A percentile compares a stretch with the other conserved stretches of the same genome.
Evolutionary conservation across 2,113 vertebrate genomes (phyloP).

Genomic region (Pygoscelis antarcticus): DNA sequence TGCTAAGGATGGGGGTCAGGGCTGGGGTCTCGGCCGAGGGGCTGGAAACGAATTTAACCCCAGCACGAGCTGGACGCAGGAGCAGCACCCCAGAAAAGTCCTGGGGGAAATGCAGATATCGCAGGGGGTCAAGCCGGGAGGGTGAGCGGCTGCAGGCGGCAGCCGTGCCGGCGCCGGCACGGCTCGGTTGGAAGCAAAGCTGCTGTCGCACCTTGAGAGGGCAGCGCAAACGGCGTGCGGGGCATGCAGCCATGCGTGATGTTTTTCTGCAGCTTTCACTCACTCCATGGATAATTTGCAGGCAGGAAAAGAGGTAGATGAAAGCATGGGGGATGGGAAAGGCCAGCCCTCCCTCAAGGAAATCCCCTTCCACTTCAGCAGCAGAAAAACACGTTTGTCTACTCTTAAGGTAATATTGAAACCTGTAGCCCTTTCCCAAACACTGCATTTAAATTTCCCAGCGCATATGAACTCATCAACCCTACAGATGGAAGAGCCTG

Average conservation of each 20-base stretch:
- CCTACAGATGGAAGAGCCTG: not conserved
- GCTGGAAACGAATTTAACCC: not conserved
- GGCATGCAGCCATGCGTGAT: not conserved
- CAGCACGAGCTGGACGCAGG: rapidly evolving
- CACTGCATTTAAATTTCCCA: not conserved
- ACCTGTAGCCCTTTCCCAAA: not conserved
- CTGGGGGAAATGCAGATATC: not conserved
- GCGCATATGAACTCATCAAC: not conserved
- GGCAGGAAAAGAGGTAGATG: not conserved
- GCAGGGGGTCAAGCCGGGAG: not conserved
- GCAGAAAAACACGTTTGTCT: not conserved
- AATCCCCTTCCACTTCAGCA: not conserved
- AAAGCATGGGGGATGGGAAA: not conserved
- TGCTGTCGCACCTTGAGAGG: not conserved
- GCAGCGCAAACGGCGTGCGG: rapidly evolving
- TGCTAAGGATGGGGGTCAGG: not conserved
- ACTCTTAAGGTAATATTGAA: not conserved
- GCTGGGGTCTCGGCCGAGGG: not conserved
- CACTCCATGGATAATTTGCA: not conserved
- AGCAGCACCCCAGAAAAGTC: not conserved
- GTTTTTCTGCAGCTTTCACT: not conserved
- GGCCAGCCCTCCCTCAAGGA: not conserved
- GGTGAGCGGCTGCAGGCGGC: rapidly evolving
- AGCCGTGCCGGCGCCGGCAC: not conserved
- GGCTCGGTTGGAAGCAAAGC: not conserved